A percentile compares a stretch with the other conserved stretches of the same genome.
Conservation (phyloP, 2,888 invertebrate species). For the Synanthedon myopaeformis region DNA sequence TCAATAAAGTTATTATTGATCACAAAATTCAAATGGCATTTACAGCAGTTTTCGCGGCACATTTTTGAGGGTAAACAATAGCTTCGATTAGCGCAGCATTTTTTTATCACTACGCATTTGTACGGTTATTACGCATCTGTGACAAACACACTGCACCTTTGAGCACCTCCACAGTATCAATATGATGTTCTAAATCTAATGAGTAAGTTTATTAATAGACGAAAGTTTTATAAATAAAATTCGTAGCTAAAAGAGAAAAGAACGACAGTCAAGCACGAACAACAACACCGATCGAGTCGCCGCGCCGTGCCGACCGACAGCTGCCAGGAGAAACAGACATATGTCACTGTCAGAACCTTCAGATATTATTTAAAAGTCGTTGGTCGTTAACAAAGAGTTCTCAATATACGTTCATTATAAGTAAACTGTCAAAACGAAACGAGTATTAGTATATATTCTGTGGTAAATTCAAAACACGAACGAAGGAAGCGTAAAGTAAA, state of each 20-base stretch:
- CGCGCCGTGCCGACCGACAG: too few species aligned
- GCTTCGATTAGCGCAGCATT: slow-evolving; percentile 13
- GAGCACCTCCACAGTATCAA: slow-evolving; percentile 34
- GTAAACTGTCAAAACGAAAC: too few species aligned
- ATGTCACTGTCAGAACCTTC: too few species aligned
- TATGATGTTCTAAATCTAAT: slow-evolving; percentile 47
- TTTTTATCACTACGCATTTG: slow-evolving; percentile 22
- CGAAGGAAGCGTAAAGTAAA: too few species aligned
- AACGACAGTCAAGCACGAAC: neutral
- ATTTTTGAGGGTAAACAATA: neutral
- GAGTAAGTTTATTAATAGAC: slow-evolving; percentile 52
- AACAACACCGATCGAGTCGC: too few species aligned
- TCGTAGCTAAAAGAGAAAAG: neutral
- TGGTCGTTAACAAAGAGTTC: too few species aligned
- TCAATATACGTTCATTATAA: too few species aligned
- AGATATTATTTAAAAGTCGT: too few species aligned
- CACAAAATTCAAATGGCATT: neutral
- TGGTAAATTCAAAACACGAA: too few species aligned
- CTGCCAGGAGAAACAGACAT: too few species aligned
- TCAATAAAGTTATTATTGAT: neutral
- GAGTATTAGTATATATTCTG: too few species aligned
- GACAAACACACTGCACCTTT: slow-evolving; percentile 39
- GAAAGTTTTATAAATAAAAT: slow-evolving; percentile 53
- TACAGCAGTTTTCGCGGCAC: neutral
- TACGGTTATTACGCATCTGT: slow-evolving; percentile 19